Percentiles rank a stretch among this genome's conserved stretches.
Conservation (phyloP, 2,888 invertebrate genomes). For the Conomelus anceps region DNA sequence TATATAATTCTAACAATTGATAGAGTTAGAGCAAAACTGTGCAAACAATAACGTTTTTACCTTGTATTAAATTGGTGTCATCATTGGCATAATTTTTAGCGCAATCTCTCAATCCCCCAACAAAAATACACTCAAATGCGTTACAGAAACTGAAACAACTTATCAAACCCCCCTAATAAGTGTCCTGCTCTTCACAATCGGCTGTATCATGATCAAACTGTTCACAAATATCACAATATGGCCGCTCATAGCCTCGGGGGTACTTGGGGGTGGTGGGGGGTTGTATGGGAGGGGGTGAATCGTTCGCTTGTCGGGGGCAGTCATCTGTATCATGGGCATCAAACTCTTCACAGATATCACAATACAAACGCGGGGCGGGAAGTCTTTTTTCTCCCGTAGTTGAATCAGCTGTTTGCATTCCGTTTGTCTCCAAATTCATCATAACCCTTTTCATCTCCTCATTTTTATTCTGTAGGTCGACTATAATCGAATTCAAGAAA, state of each 20-base stretch:
- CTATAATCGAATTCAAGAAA: slow-evolving; percentile 94
- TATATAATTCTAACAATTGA: too few species aligned
- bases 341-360: slow-evolving; percentile 96
- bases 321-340: slow-evolving; percentile 97
- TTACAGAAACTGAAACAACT: neutral
- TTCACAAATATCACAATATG: slow-evolving; percentile 92
- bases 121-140: too few species aligned
- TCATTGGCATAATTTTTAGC: too few species aligned
- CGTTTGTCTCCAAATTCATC: slow-evolving; percentile 66
- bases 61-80: too few species aligned
- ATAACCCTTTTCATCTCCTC: slow-evolving; percentile 72
- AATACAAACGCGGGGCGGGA: slow-evolving; percentile 72
- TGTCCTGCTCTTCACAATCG: slow-evolving; percentile 81
- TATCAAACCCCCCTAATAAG: slow-evolving; percentile 50
- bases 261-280: slow-evolving; percentile 34
- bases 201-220: slow-evolving; percentile 83
- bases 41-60: too few species aligned
- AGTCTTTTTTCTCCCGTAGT: slow-evolving; percentile 43
- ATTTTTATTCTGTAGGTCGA: slow-evolving; percentile 91
- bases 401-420: slow-evolving; percentile 45
- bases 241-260: slow-evolving; percentile 44
- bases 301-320: slow-evolving; percentile 75
- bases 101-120: too few species aligned
- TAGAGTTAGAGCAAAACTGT: too few species aligned
- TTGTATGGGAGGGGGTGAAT: slow-evolving; percentile 46